A percentile compares a stretch with the other conserved stretches of the same genome.
These are phyloP conservation scores for Drosophila koepferae DNA, from an alignment of 2,888 invertebrate species.

Conservation along the genomic window DNA sequence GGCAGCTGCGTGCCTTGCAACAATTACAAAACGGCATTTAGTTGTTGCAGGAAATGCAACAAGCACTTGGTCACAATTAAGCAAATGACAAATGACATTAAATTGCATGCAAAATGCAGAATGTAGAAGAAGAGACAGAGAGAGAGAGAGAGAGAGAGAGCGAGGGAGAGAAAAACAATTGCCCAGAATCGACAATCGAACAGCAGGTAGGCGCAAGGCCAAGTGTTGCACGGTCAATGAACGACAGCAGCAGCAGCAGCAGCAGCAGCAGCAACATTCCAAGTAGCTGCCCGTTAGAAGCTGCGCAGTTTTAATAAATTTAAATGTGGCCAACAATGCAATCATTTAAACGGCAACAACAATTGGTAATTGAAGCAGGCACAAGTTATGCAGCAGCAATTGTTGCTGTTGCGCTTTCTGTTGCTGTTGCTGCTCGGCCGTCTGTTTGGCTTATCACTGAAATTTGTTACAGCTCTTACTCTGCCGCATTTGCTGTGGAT, in stretches of 20 bases:
- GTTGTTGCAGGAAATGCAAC: constrained; percentile 52
- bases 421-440: constrained; percentile 25
- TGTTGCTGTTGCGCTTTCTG: constrained; percentile 30
- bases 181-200: constrained; percentile 35
- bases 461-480: constrained; percentile 41
- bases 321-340: constrained; percentile 75
- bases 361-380: constrained; percentile 76
- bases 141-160: no score
- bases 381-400: constrained; percentile 51
- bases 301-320: constrained; percentile 79
- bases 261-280: constrained; percentile 61
- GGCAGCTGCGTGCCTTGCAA: constrained; percentile 61
- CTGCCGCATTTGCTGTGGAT: constrained; percentile 55
- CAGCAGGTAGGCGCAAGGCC: constrained; percentile 16
- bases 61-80: constrained; percentile 71
- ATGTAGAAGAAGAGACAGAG: constrained; percentile 24
- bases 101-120: constrained; percentile 77
- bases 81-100: constrained; percentile 79
- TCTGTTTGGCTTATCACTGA: constrained; percentile 50
- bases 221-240: constrained; percentile 63
- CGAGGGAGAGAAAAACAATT: constrained; percentile 35
- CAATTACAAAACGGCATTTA: constrained; percentile 74
- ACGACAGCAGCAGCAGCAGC: constrained; percentile 26
- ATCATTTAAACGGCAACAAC: constrained; percentile 76
- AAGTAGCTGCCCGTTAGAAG: constrained; percentile 63